A percentile compares a stretch with the other conserved stretches of the same genome.
These are phyloP conservation scores for Kobus ellipsiprymnus DNA, from an alignment of 2,113 vertebrate species.

Conservation along the genomic window DNA sequence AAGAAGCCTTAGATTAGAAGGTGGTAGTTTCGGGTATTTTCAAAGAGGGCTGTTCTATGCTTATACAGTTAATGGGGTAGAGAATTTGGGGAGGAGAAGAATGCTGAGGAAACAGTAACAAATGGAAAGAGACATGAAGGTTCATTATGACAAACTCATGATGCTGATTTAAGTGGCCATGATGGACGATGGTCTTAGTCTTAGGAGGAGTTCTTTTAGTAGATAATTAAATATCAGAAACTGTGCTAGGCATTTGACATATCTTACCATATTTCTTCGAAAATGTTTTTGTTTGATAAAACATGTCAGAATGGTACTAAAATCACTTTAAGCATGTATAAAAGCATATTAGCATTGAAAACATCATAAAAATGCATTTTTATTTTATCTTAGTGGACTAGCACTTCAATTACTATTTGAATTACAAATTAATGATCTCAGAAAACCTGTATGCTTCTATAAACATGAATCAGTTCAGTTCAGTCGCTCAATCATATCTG, in stretches of 20 bases:
- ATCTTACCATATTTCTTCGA: background rate
- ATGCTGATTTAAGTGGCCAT: background rate
- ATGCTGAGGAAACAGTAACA: background rate
- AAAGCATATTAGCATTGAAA: background rate
- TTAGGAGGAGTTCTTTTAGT: background rate
- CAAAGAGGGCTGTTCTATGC: background rate
- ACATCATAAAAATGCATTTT: background rate
- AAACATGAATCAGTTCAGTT: background rate
- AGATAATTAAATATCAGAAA: background rate
- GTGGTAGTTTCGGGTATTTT: background rate
- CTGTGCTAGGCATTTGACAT: background rate
- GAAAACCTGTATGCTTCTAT: background rate
- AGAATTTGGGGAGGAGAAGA: background rate
- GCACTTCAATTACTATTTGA: background rate
- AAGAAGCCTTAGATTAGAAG: background rate
- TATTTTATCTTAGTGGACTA: background rate
- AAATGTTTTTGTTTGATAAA: background rate
- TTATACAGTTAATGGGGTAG: background rate
- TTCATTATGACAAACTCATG: background rate
- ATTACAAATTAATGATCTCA: background rate
- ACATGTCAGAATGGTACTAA: background rate
- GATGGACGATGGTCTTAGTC: background rate
- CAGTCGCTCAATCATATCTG: accelerated
- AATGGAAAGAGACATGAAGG: background rate
- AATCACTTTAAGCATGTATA: background rate